Evolutionary conservation across 2,888 invertebrate genomes (phyloP).

Genomic region (Nomada fucata): DNA sequence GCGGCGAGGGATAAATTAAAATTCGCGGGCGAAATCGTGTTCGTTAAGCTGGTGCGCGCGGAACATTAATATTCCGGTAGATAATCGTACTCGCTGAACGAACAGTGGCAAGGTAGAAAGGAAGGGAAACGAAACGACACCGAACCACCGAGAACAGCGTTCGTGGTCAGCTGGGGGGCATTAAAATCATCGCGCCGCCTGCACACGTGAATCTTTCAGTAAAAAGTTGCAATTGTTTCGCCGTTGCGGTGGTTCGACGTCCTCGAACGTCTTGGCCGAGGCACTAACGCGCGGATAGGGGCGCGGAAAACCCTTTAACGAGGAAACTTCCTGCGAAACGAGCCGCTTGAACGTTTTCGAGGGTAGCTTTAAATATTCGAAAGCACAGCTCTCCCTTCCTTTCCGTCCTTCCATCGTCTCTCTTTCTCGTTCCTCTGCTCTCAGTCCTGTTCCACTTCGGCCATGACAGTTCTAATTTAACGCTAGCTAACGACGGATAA

Average conservation of each 20-base stretch:
- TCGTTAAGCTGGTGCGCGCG: too few relatives aligned
- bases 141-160: not conserved
- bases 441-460: slow-evolving; percentile 40
- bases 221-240: slow-evolving; percentile 36
- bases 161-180: slow-evolving; percentile 11
- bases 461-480: slow-evolving; percentile 77
- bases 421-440: slow-evolving; percentile 3
- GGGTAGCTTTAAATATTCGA: slow-evolving; percentile 75
- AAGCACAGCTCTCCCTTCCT: slow-evolving; percentile 48
- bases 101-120: too few relatives aligned
- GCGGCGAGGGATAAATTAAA: slow-evolving; percentile 8
- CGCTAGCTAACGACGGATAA: slow-evolving; percentile 71
- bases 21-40: not conserved
- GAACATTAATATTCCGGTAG: too few relatives aligned
- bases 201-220: slow-evolving; percentile 58
- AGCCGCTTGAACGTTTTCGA: slow-evolving; percentile 75
- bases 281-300: slow-evolving; percentile 25
- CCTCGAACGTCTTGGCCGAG: slow-evolving; percentile 38
- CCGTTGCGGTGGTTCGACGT: slow-evolving; percentile 39
- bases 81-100: too few relatives aligned
- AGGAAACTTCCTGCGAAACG: slow-evolving; percentile 74
- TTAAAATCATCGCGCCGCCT: slow-evolving; percentile 12
- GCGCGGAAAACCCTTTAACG: slow-evolving; percentile 72
- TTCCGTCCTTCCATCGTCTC: not conserved
- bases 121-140: too few relatives aligned